These are phyloP conservation scores for Pseudotriccus pelzelni DNA, from an alignment of 2,797 vertebrate species.

Conservation along the genomic window DNA sequence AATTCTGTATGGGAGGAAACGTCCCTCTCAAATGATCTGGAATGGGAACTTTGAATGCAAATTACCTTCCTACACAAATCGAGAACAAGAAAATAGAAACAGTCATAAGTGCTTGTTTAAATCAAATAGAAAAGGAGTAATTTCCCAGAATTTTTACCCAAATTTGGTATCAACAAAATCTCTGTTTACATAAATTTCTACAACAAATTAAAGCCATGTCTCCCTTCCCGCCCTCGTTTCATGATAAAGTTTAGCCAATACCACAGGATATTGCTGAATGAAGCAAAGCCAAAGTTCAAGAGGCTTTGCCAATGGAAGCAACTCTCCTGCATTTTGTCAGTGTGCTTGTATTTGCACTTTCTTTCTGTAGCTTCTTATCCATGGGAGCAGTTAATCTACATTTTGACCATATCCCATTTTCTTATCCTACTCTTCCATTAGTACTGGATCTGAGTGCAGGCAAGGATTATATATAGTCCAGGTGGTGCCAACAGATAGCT, in stretches of 20 bases:
- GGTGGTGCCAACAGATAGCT: neutral
- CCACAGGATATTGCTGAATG: neutral
- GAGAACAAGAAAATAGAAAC: neutral
- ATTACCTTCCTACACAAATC: neutral
- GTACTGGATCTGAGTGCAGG: neutral
- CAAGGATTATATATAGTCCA: neutral
- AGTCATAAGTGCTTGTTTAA: neutral
- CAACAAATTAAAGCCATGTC: neutral
- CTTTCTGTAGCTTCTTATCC: neutral
- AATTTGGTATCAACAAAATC: neutral
- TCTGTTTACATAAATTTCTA: neutral
- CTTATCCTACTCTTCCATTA: neutral
- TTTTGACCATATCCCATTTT: neutral
- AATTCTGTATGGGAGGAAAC: neutral
- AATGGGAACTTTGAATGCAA: neutral
- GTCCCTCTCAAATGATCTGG: neutral
- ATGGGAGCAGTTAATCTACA: neutral
- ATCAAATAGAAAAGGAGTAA: neutral
- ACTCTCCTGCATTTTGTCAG: neutral
- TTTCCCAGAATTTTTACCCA: neutral
- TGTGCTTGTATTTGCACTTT: neutral
- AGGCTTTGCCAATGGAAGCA: neutral
- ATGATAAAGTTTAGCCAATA: neutral
- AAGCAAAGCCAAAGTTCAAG: neutral
- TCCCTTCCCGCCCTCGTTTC: neutral